A percentile compares a stretch with the other conserved stretches of the same genome.
Evolutionary conservation across 2,797 vertebrate species (phyloP).

Genomic region (Picus viridis): DNA sequence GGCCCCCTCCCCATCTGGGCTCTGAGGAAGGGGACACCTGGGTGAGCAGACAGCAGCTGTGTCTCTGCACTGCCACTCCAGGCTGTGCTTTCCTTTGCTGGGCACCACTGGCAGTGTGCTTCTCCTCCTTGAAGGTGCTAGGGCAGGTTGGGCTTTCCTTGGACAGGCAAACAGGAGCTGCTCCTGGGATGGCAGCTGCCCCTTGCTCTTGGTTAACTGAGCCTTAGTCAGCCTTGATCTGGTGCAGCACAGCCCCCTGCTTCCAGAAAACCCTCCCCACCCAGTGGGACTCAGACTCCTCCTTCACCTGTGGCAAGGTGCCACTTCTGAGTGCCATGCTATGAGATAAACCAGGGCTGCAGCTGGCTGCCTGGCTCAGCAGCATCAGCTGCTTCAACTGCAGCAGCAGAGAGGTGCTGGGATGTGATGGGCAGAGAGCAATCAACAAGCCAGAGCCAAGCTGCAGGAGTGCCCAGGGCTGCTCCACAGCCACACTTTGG

Average conservation of each 20-base stretch:
- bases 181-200: background rate
- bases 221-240: background rate
- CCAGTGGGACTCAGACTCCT: background rate
- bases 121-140: background rate
- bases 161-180: background rate
- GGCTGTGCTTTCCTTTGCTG: background rate
- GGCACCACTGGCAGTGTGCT: background rate
- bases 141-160: background rate
- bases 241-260: background rate
- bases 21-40: background rate
- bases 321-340: background rate
- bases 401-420: background rate
- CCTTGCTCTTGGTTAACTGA: background rate
- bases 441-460: background rate
- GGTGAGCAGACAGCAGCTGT: background rate
- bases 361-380: background rate
- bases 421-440: background rate
- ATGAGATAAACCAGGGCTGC: background rate
- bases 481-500: background rate
- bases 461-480: background rate
- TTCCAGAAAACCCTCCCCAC: background rate
- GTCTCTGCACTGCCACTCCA: background rate
- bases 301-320: background rate
- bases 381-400: background rate
- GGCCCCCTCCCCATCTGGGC: background rate